Percentiles rank a stretch among this genome's conserved stretches.
These are phyloP conservation scores for Orbicella faveolata DNA, from an alignment of 64 coral and sea anemone species.

Conservation along the genomic window DNA sequence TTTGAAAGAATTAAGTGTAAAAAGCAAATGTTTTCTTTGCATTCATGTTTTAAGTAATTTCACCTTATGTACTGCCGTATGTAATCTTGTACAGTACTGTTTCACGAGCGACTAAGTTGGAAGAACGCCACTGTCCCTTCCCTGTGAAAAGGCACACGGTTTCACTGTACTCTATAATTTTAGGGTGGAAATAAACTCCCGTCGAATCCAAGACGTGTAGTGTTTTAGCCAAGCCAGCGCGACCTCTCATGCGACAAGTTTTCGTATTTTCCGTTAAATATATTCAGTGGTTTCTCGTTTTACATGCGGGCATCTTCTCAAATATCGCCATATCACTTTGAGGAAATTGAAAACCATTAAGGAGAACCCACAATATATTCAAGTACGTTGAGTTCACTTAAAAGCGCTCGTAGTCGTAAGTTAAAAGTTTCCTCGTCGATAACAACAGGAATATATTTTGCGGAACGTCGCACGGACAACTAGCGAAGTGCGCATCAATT, in stretches of 20 bases:
- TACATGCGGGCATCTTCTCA: slow-evolving; percentile 92
- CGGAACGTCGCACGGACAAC: background rate
- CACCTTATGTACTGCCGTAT: slow-evolving; percentile 27
- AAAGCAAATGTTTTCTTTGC: slow-evolving; percentile 80
- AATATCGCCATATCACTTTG: slow-evolving; percentile 92
- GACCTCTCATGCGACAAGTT: slow-evolving; percentile 12
- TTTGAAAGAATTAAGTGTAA: slow-evolving; percentile 51
- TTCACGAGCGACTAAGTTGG: slow-evolving; percentile 61
- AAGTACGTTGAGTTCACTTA: slow-evolving; percentile 74
- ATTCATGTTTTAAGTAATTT: slow-evolving; percentile 40
- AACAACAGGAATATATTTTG: background rate
- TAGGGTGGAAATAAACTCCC: slow-evolving; percentile 27
- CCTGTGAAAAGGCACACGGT: slow-evolving; percentile 26
- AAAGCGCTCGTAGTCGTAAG: background rate
- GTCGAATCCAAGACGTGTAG: slow-evolving; percentile 44
- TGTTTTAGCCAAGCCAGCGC: slow-evolving; percentile 38
- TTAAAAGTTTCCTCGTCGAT: background rate
- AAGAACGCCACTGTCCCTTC: slow-evolving; percentile 36
- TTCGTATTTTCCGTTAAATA: slow-evolving; percentile 43
- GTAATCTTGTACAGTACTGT: slow-evolving; percentile 48
- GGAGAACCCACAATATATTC: slow-evolving; percentile 76
- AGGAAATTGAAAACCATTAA: slow-evolving; percentile 94
- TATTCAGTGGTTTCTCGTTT: slow-evolving; percentile 85
- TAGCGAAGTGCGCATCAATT: background rate
- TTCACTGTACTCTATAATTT: slow-evolving; percentile 48